Evolutionary conservation across 2,888 invertebrate species (phyloP).

Genomic region (Thalpophila matura): DNA sequence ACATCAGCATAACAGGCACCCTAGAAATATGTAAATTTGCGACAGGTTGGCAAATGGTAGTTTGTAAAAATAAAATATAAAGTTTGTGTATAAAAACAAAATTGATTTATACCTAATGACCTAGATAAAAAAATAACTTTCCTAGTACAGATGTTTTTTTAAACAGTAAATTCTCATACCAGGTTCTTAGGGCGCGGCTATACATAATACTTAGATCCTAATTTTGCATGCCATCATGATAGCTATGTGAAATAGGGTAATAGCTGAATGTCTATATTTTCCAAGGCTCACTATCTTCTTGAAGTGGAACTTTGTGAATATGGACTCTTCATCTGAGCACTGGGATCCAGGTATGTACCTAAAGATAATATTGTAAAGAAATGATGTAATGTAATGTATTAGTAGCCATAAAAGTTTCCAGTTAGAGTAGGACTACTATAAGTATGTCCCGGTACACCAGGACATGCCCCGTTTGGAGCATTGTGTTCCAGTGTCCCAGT

Average conservation of each 20-base stretch:
- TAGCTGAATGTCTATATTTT: constrained; percentile 43
- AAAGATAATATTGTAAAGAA: neutral
- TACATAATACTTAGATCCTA: constrained; percentile 7
- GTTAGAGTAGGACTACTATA: no score
- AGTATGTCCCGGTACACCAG: no score
- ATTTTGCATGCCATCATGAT: constrained; percentile 14
- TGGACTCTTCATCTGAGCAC: constrained; percentile 81
- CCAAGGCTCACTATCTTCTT: constrained; percentile 40
- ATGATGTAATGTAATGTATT: neutral
- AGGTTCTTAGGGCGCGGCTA: constrained; percentile 50
- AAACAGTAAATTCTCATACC: neutral
- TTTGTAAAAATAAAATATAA: neutral
- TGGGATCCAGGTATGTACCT: constrained; percentile 84
- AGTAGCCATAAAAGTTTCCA: no score
- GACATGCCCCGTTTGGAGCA: no score
- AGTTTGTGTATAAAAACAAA: neutral
- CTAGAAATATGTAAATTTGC: neutral
- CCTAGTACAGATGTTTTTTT: neutral
- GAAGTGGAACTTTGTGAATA: constrained; percentile 67
- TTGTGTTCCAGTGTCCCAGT: no score
- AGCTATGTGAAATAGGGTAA: constrained; percentile 9
- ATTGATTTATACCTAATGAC: neutral
- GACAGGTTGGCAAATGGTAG: neutral
- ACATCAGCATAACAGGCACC: constrained; percentile 7
- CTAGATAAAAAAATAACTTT: no score